A percentile compares a stretch with the other conserved stretches of the same genome.
These are phyloP conservation scores for Catostylus mosaicus DNA, from an alignment of 30 jellyfish, hydroid and myxozoan genomes.

Conservation along the genomic window DNA sequence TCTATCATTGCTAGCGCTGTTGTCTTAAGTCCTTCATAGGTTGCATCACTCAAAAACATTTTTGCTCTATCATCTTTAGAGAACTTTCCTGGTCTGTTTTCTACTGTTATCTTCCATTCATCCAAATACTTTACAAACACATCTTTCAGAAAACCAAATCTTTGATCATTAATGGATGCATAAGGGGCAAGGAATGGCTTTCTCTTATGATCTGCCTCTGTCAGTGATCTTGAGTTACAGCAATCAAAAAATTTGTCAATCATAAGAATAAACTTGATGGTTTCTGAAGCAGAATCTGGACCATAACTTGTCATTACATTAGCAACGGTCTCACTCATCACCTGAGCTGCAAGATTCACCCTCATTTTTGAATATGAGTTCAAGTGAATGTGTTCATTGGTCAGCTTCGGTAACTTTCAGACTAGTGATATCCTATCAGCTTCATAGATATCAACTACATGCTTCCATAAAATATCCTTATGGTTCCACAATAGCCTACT, in stretches of 20 bases:
- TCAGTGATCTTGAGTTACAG: conserved; percentile 43
- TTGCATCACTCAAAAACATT: conserved; percentile 35
- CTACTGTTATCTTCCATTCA: conserved; percentile 55
- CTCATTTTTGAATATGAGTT: conserved; percentile 34
- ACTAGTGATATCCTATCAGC: conserved; percentile 31
- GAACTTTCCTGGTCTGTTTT: conserved; percentile 53
- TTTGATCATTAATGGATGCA: conserved; percentile 8
- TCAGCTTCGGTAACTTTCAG: conserved; percentile 36
- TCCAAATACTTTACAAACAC: conserved; percentile 44
- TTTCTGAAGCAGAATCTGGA: conserved; percentile 36
- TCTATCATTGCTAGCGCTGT: conserved; percentile 43
- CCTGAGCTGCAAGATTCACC: conserved; percentile 37
- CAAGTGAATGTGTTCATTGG: conserved; percentile 31
- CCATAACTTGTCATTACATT: conserved; percentile 35
- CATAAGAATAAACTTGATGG: conserved; percentile 42
- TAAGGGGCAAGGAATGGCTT: conserved; percentile 58
- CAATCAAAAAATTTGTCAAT: conserved; percentile 52
- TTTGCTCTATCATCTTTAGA: conserved; percentile 33
- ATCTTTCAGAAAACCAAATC: conserved; percentile 37
- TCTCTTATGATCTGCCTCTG: conserved; percentile 39
- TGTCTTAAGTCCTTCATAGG: conserved; percentile 41
- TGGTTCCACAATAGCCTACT: conserved; percentile 45
- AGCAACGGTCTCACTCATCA: conserved; percentile 48
- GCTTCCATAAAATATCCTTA: conserved; percentile 33
- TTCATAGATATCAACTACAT: conserved; percentile 41